Conservation (phyloP, 2,797 vertebrate species). For the Vipera ursinii region DNA sequence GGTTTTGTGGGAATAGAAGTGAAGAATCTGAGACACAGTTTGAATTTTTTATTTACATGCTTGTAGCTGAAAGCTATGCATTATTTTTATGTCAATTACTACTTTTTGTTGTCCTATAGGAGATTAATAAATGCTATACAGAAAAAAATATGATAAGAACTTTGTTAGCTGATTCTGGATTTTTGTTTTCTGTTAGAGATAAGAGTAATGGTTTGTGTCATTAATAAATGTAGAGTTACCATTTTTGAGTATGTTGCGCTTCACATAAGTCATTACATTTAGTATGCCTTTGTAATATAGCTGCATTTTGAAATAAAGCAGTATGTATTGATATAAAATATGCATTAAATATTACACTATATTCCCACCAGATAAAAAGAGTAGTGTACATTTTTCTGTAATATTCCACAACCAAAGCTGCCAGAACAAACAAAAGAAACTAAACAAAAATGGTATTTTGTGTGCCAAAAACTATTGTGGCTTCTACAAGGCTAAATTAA, state of each 20-base stretch:
- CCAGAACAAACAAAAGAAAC: conserved; percentile 65
- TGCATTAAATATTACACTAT: conserved; percentile 72
- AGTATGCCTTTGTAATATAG: conserved; percentile 77
- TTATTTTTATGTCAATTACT: background rate
- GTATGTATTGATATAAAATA: conserved; percentile 77
- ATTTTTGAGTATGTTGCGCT: conserved; percentile 74
- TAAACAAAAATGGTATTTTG: conserved; percentile 49
- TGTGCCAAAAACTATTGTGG: conserved; percentile 41
- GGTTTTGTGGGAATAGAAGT: background rate
- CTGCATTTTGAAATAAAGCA: conserved; percentile 77
- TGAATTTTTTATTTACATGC: background rate
- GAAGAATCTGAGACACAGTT: background rate
- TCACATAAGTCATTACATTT: conserved; percentile 77
- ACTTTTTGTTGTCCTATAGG: conserved; percentile 7
- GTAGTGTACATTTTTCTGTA: conserved; percentile 72
- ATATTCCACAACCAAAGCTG: conserved; percentile 69
- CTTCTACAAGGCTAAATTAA: conserved; percentile 39
- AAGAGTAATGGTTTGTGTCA: conserved; percentile 56
- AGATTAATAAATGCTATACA: conserved; percentile 13
- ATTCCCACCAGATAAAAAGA: conserved; percentile 74
- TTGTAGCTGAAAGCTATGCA: background rate
- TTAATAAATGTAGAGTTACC: conserved; percentile 67
- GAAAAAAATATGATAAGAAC: conserved; percentile 39
- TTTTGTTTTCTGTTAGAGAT: conserved; percentile 24
- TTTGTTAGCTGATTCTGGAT: conserved; percentile 62